These are phyloP conservation scores for Cosmorhoe ocellata DNA, from an alignment of 2,888 invertebrate species.

Conservation along the genomic window DNA sequence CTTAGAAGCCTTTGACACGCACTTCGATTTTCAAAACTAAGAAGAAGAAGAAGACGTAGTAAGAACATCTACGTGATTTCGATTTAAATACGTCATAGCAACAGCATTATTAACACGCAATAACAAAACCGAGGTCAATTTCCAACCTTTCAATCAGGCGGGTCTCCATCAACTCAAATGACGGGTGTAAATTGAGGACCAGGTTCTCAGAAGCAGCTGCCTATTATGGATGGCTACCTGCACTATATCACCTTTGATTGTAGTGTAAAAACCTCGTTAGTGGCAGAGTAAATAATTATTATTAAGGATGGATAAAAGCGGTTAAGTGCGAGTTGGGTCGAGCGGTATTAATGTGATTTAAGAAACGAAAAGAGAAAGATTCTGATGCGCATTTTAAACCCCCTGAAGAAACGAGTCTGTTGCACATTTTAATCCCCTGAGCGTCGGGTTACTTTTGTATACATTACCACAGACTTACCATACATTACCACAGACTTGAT, in stretches of 20 bases:
- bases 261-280: constrained; percentile 71
- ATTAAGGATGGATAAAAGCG: constrained; percentile 8
- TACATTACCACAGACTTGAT: no score
- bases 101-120: constrained; percentile 26
- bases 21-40: no score
- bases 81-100: not conserved
- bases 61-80: not conserved
- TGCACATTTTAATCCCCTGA: no score
- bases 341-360: no score
- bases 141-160: constrained; percentile 51
- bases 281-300: constrained; percentile 27
- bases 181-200: constrained; percentile 38
- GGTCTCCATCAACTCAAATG: constrained; percentile 46
- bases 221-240: constrained; percentile 31
- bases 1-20: no score
- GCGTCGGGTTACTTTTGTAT: no score
- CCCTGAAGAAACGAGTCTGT: no score
- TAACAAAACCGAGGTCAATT: constrained; percentile 35
- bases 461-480: no score
- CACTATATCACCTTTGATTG: constrained; percentile 53
- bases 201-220: constrained; percentile 38
- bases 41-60: no score
- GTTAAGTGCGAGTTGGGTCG: not conserved
- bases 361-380: no score
- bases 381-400: no score